Percentiles rank a stretch among this genome's conserved stretches.
Evolutionary conservation across 1,140 invertebrate genomes (phyloP).

Genomic region (Oncopeltus fasciatus): DNA sequence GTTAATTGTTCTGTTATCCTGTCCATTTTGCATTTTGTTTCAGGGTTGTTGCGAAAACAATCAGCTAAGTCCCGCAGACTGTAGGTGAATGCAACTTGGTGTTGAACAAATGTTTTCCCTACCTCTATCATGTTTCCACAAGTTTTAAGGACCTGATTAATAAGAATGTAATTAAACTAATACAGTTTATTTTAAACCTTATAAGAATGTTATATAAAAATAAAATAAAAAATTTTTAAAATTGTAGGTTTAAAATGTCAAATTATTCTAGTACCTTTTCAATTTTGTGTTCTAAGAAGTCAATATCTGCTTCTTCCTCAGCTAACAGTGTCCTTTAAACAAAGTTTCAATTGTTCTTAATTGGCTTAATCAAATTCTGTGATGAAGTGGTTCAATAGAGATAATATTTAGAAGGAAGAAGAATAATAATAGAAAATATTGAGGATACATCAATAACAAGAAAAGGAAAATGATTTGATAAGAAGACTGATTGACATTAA

Average conservation of each 20-base stretch:
- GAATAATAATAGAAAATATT: no score
- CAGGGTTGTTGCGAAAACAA: slow-evolving; percentile 58
- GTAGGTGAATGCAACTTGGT: slow-evolving; percentile 71
- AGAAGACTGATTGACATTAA: no score
- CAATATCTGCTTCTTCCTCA: slow-evolving; percentile 68
- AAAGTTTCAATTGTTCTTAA: no score
- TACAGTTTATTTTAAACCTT: not conserved
- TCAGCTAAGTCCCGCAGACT: slow-evolving; percentile 67
- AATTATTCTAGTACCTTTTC: slow-evolving; percentile 49
- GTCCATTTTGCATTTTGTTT: slow-evolving; percentile 49
- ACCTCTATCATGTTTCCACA: slow-evolving; percentile 72
- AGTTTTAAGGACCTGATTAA: slow-evolving; percentile 57
- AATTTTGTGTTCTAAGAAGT: slow-evolving; percentile 68
- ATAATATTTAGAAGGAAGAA: no score
- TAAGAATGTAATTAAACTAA: slow-evolving; percentile 17
- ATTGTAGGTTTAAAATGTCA: no score
- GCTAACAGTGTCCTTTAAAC: slow-evolving; percentile 60
- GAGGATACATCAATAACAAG: no score
- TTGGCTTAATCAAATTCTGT: no score
- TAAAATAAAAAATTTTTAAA: slow-evolving; percentile 10
- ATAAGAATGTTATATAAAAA: slow-evolving; percentile 2
- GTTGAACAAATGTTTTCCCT: slow-evolving; percentile 71
- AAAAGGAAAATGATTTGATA: no score
- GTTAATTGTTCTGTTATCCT: slow-evolving; percentile 60
- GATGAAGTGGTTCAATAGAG: no score